Conservation (phyloP, 2,113 vertebrate genomes). For the Trogon melanurus region DNA sequence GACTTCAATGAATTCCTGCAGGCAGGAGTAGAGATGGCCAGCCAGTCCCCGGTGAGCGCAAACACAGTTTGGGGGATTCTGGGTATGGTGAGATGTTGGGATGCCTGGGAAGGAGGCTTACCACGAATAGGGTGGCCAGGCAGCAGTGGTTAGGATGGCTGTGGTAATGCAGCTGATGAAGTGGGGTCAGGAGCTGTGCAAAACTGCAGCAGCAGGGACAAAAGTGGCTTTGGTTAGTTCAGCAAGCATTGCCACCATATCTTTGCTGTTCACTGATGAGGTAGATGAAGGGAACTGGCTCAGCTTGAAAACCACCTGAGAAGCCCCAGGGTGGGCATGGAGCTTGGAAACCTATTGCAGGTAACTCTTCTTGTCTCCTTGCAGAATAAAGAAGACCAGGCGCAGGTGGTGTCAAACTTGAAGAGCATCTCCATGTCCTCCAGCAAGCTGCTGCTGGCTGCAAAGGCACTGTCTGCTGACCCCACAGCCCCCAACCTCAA, state of each 20-base stretch:
- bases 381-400: conserved; percentile 91
- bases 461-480: conserved; percentile 94
- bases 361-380: background rate
- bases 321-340: background rate
- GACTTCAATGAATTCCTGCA: conserved; percentile 94
- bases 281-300: background rate
- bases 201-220: background rate
- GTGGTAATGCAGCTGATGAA: fast-evolving
- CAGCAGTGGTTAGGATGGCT: background rate
- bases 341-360: background rate
- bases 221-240: background rate
- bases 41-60: conserved; percentile 87
- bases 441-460: conserved; percentile 93
- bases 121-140: background rate
- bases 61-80: fast-evolving
- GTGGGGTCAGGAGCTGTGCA: background rate
- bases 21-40: conserved; percentile 96
- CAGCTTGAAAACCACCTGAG: background rate
- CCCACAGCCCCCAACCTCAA: conserved; percentile 93
- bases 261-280: fast-evolving
- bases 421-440: conserved; percentile 99
- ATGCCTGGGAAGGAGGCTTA: background rate
- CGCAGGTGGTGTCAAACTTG: conserved; percentile 94
- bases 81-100: background rate
- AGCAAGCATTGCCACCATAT: fast-evolving